Evolutionary conservation across 2,797 vertebrate genomes (phyloP).

Genomic region (Serranus cabrilla): DNA sequence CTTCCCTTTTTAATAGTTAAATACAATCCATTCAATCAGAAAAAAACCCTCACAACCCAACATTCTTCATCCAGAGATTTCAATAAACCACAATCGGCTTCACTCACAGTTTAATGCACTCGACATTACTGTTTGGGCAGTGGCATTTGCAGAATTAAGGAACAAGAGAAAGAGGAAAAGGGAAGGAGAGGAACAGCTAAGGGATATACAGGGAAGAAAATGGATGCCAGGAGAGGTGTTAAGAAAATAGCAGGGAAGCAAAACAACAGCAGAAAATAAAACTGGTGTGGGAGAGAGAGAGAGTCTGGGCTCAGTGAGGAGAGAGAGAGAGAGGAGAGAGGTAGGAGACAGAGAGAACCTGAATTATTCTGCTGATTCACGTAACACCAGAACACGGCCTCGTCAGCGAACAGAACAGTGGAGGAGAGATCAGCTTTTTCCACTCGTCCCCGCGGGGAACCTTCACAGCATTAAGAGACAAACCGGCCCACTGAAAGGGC

Average conservation of each 20-base stretch:
- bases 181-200: neutral
- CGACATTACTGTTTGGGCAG: conserved; percentile 23
- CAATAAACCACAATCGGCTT: conserved; percentile 28
- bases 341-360: conserved; percentile 39
- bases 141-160: neutral
- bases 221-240: neutral
- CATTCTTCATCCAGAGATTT: conserved; percentile 28
- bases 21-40: conserved; percentile 41
- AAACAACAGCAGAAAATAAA: conserved; percentile 32
- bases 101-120: conserved; percentile 26
- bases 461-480: conserved; percentile 50
- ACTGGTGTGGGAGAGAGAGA: neutral
- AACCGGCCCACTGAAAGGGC: conserved; percentile 18
- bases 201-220: neutral
- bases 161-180: neutral
- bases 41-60: conserved; percentile 18
- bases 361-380: conserved; percentile 73
- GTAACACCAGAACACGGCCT: conserved; percentile 52
- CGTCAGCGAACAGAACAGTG: conserved; percentile 59
- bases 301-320: conserved; percentile 5
- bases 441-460: conserved; percentile 24
- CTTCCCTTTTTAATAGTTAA: conserved; percentile 66
- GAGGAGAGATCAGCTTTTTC: conserved; percentile 63
- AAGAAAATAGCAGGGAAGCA: conserved; percentile 4
- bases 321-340: neutral